Percentiles rank a stretch among this genome's conserved stretches.
phyloP scores from a whole-genome alignment of 2,797 vertebrate species.

The Betta splendens region DNA sequence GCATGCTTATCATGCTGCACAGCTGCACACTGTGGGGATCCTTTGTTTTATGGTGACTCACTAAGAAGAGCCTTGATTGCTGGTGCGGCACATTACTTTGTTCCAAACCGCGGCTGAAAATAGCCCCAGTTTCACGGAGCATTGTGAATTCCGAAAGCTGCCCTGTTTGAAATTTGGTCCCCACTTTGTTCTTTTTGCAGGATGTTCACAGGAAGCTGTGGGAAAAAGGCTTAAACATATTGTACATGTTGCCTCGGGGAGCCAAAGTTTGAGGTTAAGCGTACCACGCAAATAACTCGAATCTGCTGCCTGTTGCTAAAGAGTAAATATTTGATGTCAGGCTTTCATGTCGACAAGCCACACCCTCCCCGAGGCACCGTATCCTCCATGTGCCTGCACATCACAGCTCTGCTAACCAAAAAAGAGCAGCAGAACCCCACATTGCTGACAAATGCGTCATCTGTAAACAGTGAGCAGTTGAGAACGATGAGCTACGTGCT shows the following conservation, averaged over 20 bases:
- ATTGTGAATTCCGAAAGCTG: constrained; percentile 11
- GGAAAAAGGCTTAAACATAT: constrained; percentile 22
- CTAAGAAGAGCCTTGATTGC: constrained; percentile 51
- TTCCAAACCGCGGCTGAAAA: constrained; percentile 37
- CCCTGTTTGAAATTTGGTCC: constrained; percentile 13
- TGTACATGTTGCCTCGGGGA: constrained; percentile 23
- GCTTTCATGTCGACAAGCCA: constrained; percentile 51
- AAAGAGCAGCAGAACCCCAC: constrained; percentile 42
- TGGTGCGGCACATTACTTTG: constrained; percentile 40
- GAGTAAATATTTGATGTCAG: constrained; percentile 43
- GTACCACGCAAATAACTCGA: constrained; percentile 47
- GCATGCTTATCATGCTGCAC: constrained; percentile 62
- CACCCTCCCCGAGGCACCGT: constrained; percentile 32
- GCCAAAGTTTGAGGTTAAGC: constrained; percentile 27
- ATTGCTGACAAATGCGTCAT: constrained; percentile 68
- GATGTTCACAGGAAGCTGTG: constrained; percentile 12
- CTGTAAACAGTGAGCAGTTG: constrained; percentile 56
- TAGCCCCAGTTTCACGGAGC: constrained; percentile 9
- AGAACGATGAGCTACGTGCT: constrained; percentile 40
- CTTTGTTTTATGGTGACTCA: constrained; percentile 55
- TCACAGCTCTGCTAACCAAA: constrained; percentile 33
- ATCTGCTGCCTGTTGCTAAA: constrained; percentile 50
- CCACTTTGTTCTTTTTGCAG: not conserved
- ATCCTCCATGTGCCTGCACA: constrained; percentile 34
- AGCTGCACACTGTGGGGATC: constrained; percentile 59